Conservation (phyloP, 2,113 vertebrate species). For the Neogobius melanostomus region DNA sequence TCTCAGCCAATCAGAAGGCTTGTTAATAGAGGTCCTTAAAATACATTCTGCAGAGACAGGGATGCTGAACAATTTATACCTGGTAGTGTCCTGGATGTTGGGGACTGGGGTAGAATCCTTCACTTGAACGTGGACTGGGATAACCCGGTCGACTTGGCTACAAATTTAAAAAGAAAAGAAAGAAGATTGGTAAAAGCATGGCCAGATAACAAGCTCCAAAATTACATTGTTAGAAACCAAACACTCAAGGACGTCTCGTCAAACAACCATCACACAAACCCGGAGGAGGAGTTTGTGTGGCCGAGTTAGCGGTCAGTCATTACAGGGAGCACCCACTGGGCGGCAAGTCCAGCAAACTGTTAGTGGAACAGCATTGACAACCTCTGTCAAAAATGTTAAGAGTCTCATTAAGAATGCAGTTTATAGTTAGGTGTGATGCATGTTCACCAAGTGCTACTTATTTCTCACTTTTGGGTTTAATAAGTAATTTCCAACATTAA, state of each 20-base stretch:
- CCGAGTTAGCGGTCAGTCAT: slow-evolving; percentile 67
- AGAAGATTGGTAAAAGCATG: slow-evolving; percentile 19
- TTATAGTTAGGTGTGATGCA: slow-evolving; percentile 45
- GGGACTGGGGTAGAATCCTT: slow-evolving; percentile 93
- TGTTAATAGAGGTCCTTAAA: neutral
- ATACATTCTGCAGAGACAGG: no score
- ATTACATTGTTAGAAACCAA: slow-evolving; percentile 5
- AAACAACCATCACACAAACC: slow-evolving; percentile 71
- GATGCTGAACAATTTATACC: slow-evolving; percentile 70
- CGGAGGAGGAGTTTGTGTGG: slow-evolving; percentile 70
- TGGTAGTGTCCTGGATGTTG: slow-evolving; percentile 92
- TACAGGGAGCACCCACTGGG: slow-evolving; percentile 62
- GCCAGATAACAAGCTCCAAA: neutral
- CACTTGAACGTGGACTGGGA: slow-evolving; percentile 95
- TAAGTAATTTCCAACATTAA: neutral
- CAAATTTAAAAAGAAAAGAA: slow-evolving; percentile 14
- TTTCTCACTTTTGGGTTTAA: no score
- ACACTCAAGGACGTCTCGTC: slow-evolving; percentile 7
- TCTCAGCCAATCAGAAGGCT: no score
- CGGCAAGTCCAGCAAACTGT: slow-evolving; percentile 70
- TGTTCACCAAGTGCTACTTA: slow-evolving; percentile 59
- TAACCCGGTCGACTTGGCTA: slow-evolving; percentile 97
- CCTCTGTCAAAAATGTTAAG: slow-evolving; percentile 17
- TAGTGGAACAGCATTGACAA: slow-evolving; percentile 57
- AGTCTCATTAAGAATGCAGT: neutral